Conservation (phyloP, 2,888 invertebrate genomes). For the Callyntrura sp. region DNA sequence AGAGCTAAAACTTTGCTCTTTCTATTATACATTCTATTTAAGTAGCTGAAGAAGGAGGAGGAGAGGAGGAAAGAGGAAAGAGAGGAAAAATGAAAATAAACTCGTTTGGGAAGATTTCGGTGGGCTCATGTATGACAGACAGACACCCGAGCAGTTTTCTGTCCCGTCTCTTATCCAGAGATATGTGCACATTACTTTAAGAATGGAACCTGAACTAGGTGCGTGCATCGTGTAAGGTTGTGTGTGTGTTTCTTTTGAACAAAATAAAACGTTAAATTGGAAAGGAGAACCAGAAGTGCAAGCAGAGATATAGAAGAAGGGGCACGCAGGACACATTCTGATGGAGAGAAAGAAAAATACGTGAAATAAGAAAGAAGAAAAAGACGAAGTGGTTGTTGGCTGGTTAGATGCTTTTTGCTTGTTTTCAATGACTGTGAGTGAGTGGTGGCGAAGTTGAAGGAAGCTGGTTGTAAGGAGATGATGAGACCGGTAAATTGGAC, state of each 20-base stretch:
- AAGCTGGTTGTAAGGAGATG: conserved; percentile 58
- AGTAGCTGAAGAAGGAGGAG: conserved; percentile 48
- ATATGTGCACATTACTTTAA: not conserved
- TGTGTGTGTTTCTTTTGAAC: conserved; percentile 43
- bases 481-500: conserved; percentile 70
- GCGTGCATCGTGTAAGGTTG: not conserved
- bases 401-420: conserved; percentile 49
- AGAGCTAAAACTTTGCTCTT: conserved; percentile 63
- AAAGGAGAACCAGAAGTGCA: not conserved
- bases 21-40: conserved; percentile 51
- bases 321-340: conserved; percentile 32
- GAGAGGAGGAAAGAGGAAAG: no score
- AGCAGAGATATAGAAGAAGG: conserved; percentile 11
- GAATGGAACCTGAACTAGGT: not conserved
- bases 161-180: not conserved
- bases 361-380: conserved; percentile 15
- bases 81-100: conserved; percentile 38
- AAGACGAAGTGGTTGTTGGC: conserved; percentile 58
- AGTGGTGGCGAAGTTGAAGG: conserved; percentile 27
- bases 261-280: conserved; percentile 53
- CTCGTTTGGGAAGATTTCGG: conserved; percentile 17
- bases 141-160: conserved; percentile 23
- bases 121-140: not conserved
- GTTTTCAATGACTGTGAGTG: conserved; percentile 57
- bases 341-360: conserved; percentile 45